These are phyloP conservation scores for Triplophysa bombifrons DNA, from an alignment of 2,797 vertebrate genomes.

Conservation along the genomic window DNA sequence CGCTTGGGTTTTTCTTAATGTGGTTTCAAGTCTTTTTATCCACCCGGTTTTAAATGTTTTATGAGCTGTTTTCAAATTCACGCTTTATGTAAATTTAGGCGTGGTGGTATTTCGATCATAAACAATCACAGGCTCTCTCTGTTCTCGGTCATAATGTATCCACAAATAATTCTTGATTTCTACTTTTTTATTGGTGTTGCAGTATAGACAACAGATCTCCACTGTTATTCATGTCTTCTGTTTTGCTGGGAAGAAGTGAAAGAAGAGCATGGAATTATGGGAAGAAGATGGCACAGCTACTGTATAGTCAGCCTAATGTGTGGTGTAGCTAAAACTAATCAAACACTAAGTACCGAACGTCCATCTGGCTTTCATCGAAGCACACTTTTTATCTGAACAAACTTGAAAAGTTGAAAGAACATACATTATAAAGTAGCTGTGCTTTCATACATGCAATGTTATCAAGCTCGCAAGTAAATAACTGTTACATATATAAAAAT, in stretches of 20 bases:
- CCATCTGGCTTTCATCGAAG: constrained; percentile 78
- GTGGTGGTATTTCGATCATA: constrained; percentile 22
- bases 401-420: constrained; percentile 72
- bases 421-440: constrained; percentile 73
- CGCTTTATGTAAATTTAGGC: constrained; percentile 38
- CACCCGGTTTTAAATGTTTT: constrained; percentile 31
- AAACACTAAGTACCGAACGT: constrained; percentile 55
- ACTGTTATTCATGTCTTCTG: constrained; percentile 15
- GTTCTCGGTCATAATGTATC: constrained; percentile 2
- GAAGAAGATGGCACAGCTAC: constrained; percentile 57
- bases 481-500: not conserved
- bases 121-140: constrained; percentile 28
- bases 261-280: constrained; percentile 59
- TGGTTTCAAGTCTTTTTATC: constrained; percentile 34
- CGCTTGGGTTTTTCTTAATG: constrained; percentile 33
- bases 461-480: constrained; percentile 47
- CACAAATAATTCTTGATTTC: constrained; percentile 1
- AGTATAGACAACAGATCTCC: not conserved
- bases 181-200: not conserved
- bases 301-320: constrained; percentile 59
- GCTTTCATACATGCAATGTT: constrained; percentile 62
- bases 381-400: constrained; percentile 69
- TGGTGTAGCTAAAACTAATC: constrained; percentile 61
- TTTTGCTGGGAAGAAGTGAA: constrained; percentile 11
- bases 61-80: constrained; percentile 36